Base-by-base conservation (phyloP, 1,140 invertebrate species). In the Copidosoma floridanum region DNA sequence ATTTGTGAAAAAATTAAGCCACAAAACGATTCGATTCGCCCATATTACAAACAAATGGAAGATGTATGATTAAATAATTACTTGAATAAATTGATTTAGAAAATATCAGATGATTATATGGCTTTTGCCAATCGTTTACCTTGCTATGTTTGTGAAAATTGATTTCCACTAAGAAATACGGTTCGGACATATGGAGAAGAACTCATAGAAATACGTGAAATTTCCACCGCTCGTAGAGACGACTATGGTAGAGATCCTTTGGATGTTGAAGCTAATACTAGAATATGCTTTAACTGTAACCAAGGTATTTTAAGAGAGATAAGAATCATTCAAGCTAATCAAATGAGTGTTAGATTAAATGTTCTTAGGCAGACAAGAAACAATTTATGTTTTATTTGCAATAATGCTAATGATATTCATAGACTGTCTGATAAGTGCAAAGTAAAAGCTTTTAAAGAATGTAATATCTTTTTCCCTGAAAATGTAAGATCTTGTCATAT, bases 401-500 rank as follows among this genome's bases (percentile, higher is more conserved):
- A 63, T 57, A 47, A 38, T 38, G 38, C 21, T 23, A 21, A 57
- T 20, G 27, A 54, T 58, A 4, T 46, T 0, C 18, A 24, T n/a
- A 16, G 57, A 44, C 7, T 64, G 3, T 64, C 57, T 10, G 14
- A 38, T 1, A 29, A 47, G 3, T 59, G 41, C 23, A 40, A 57
- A 52, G 62, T 37, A 23, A 24, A 56, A 21, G 35, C 57, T 57
- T 61, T 57, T 29, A 27, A 54, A 16, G 43, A 41, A 46, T 43
- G 51, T 27, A 56, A 64, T 32, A 65, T 65, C n/a, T n/a, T n/a
- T n/a, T n/a, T n/a, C n/a, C n/a, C n/a, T n/a, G n/a, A n/a, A n/a
- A n/a, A n/a, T n/a, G 32, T 65, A 10, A 50, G 51, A 47, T 61
- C 59, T 11, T 61, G 64, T 40, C 6, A 32, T 26, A 20, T 47